Percentiles rank a stretch among this genome's conserved stretches.
These are phyloP conservation scores for Eupithecia tripunctaria DNA, from an alignment of 2,888 invertebrate species.

Conservation along the genomic window DNA sequence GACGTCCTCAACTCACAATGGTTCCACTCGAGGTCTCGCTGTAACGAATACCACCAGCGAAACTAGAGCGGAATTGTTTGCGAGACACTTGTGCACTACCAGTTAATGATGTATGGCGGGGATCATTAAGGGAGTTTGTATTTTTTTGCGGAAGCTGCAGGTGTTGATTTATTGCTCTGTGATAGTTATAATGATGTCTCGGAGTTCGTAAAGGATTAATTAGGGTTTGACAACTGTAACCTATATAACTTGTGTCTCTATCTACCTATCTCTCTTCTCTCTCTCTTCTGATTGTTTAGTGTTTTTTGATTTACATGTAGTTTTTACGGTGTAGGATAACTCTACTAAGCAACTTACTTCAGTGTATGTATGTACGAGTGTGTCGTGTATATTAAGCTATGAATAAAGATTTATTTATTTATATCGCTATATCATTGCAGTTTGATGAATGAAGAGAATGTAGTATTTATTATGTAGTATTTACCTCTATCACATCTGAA, in stretches of 20 bases:
- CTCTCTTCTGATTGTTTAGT: too few species aligned
- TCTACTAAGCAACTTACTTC: too few species aligned
- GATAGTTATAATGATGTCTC: constrained; percentile 46
- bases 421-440: neutral
- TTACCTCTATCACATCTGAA: too few species aligned
- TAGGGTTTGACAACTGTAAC: constrained; percentile 34
- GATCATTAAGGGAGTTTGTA: constrained; percentile 72
- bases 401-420: too few species aligned
- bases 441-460: neutral
- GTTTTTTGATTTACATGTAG: too few species aligned
- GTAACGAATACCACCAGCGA: constrained; percentile 81
- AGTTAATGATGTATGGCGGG: constrained; percentile 78
- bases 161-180: constrained; percentile 46
- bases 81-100: constrained; percentile 69
- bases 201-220: constrained; percentile 42
- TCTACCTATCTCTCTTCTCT: too few species aligned
- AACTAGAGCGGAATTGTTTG: constrained; percentile 81
- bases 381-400: too few species aligned
- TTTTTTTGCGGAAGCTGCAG: constrained; percentile 58
- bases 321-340: too few species aligned
- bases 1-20: constrained; percentile 81
- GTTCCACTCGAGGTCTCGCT: constrained; percentile 77
- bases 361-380: too few species aligned
- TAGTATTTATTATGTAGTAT: too few species aligned
- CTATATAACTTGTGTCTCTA: neutral